Percentiles rank a stretch among this genome's conserved stretches.
phyloP scores from a whole-genome alignment of 2,113 vertebrate genomes.

The Casuarius casuarius region DNA sequence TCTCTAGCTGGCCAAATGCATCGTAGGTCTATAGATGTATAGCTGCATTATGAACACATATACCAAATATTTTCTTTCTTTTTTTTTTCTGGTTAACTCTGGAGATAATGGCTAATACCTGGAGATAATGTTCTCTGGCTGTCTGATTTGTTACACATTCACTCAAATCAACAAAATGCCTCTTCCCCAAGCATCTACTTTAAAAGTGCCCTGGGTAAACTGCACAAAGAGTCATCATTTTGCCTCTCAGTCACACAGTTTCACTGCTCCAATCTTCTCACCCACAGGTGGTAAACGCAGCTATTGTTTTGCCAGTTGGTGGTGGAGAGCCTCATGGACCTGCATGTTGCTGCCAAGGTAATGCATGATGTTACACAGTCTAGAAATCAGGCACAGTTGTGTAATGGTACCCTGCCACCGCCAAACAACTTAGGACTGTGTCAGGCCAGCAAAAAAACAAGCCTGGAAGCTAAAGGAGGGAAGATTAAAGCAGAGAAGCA shows the following conservation, averaged over 20 bases:
- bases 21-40: accelerated
- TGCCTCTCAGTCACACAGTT: neutral
- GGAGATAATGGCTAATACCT: neutral
- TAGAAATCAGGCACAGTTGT: neutral
- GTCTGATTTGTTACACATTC: too few relatives aligned
- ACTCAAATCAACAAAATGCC: too few relatives aligned
- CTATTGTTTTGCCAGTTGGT: neutral
- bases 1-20: neutral
- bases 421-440: neutral
- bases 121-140: too few relatives aligned
- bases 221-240: neutral
- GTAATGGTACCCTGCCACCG: neutral
- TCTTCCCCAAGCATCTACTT: neutral
- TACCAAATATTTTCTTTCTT: accelerated
- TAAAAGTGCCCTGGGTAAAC: neutral
- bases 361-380: neutral
- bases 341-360: neutral
- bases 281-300: neutral
- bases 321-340: neutral
- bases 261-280: neutral
- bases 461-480: slow-evolving; percentile 45
- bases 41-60: neutral
- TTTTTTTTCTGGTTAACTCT: neutral
- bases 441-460: slow-evolving; percentile 23
- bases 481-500: slow-evolving; percentile 43